These are phyloP conservation scores for Lagodon rhomboides DNA, from an alignment of 2,797 vertebrate species.

Conservation along the genomic window DNA sequence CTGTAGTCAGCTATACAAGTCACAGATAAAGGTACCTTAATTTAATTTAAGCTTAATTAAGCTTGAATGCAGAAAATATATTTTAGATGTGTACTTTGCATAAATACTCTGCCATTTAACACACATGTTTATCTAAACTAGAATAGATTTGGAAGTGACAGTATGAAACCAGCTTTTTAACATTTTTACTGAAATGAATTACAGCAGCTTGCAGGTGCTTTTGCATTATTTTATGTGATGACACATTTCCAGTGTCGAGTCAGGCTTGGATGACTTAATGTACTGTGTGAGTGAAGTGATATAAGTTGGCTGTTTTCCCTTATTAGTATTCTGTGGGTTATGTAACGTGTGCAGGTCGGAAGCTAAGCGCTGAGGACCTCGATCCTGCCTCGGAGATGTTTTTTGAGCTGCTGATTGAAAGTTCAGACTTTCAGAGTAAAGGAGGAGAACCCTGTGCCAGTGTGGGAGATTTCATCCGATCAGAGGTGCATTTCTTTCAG, in stretches of 20 bases:
- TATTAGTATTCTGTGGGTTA: not conserved
- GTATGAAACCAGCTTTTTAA: no score
- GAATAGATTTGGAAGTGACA: not conserved
- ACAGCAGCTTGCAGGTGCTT: not conserved
- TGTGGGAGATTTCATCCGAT: conserved; percentile 88
- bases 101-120: no score
- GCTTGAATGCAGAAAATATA: no score
- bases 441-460: conserved; percentile 77
- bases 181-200: not conserved
- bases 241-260: not conserved
- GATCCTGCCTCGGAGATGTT: conserved; percentile 81
- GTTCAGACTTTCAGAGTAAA: conserved; percentile 75
- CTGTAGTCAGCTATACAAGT: not conserved
- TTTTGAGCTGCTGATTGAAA: conserved; percentile 78
- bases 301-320: not conserved
- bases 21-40: not conserved
- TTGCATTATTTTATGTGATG: not conserved
- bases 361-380: conserved; percentile 73
- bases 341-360: conserved; percentile 70
- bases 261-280: not conserved
- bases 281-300: not conserved
- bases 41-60: no score
- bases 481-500: conserved; percentile 68
- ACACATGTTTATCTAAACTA: not conserved
- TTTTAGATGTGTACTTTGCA: not conserved